phyloP scores from a whole-genome alignment of 2,888 invertebrate species.

The Lithosia quadra region DNA sequence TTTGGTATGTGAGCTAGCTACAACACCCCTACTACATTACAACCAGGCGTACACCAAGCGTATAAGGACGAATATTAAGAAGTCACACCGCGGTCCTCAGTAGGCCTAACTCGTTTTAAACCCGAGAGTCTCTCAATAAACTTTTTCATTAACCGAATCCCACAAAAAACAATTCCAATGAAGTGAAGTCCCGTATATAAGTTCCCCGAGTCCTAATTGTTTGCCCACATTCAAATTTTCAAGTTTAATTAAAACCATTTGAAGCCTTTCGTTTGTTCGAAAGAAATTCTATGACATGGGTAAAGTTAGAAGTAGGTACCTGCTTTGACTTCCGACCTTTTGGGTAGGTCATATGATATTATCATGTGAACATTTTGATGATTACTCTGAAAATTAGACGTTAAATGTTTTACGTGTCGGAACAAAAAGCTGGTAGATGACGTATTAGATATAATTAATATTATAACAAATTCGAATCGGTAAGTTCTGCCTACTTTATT shows the following conservation, averaged over 20 bases:
- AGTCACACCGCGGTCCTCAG: too few relatives aligned
- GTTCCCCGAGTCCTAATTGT: conserved; percentile 21
- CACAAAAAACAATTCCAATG: conserved; percentile 25
- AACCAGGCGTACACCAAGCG: too few relatives aligned
- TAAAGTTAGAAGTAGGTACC: conserved; percentile 3
- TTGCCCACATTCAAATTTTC: conserved; percentile 23
- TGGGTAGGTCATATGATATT: background rate
- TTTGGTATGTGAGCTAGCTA: too few relatives aligned
- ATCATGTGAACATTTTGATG: background rate
- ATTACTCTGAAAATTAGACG: background rate
- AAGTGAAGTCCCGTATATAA: conserved; percentile 19
- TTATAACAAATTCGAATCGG: too few relatives aligned
- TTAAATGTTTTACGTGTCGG: background rate
- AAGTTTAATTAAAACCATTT: conserved; percentile 27
- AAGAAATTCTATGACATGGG: conserved; percentile 29
- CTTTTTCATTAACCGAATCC: conserved; percentile 12
- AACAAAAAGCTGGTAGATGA: background rate
- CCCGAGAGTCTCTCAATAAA: background rate
- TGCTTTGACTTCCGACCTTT: conserved; percentile 12
- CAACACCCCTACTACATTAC: too few relatives aligned
- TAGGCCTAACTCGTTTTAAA: conserved; percentile 5
- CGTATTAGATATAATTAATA: too few relatives aligned
- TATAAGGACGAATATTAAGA: too few relatives aligned
- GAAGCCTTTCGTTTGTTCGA: conserved; percentile 18
- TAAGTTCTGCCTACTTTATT: too few relatives aligned